A percentile compares a stretch with the other conserved stretches of the same genome.
Evolutionary conservation across 2,888 invertebrate species (phyloP).

Genomic region (Oligia strigilis): DNA sequence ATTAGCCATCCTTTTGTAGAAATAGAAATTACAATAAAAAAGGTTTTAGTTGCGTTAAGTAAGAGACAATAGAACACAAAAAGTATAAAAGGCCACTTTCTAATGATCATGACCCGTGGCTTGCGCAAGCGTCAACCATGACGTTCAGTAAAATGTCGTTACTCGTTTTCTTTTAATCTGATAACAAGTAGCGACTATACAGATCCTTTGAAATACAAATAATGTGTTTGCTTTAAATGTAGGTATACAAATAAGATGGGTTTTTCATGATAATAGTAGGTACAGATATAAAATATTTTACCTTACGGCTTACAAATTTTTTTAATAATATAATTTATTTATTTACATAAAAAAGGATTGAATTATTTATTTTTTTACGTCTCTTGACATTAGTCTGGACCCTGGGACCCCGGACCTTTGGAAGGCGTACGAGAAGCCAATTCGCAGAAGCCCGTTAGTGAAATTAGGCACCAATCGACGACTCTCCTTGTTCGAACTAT

Average conservation of each 20-base stretch:
- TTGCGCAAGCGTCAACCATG: constrained; percentile 60
- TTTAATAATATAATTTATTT: neutral
- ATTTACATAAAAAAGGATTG: too few relatives aligned
- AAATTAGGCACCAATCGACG: neutral
- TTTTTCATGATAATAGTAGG: neutral
- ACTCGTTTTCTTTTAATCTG: constrained; percentile 57
- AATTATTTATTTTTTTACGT: too few relatives aligned
- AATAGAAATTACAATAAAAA: constrained; percentile 52
- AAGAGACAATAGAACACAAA: constrained; percentile 67
- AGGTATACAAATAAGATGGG: too few relatives aligned
- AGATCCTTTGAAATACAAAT: neutral
- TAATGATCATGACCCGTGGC: constrained; percentile 74
- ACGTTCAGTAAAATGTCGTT: constrained; percentile 56
- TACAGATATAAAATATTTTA: neutral
- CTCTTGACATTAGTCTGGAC: too few relatives aligned
- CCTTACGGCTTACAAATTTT: neutral
- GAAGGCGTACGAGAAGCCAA: neutral
- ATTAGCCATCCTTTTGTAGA: constrained; percentile 41
- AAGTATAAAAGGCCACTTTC: constrained; percentile 74
- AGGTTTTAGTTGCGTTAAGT: constrained; percentile 52
- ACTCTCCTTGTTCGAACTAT: too few relatives aligned
- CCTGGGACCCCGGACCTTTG: neutral
- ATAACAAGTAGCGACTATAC: constrained; percentile 7
- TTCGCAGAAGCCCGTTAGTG: neutral
- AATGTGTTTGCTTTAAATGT: neutral